Percentiles rank a stretch among this genome's conserved stretches.
phyloP scores from a whole-genome alignment of 2,797 vertebrate genomes.

The Leuciscus waleckii region DNA sequence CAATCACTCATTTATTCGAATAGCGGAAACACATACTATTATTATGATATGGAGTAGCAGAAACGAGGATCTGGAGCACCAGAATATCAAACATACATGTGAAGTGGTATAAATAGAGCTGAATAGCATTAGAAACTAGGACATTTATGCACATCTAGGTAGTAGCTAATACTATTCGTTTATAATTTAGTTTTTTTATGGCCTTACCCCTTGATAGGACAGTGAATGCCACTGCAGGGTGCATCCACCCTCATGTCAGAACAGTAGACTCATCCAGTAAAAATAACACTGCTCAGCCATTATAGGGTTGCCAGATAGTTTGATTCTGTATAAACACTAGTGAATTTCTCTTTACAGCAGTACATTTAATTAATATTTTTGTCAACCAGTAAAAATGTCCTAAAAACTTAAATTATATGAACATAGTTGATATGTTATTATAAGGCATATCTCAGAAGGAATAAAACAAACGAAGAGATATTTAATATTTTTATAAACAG shows the following conservation, averaged over 20 bases:
- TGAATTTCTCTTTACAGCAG: not conserved
- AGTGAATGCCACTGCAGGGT: not conserved
- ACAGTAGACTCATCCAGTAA: conserved; percentile 69
- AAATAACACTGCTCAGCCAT: conserved; percentile 69
- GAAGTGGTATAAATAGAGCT: not conserved
- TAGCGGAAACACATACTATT: not conserved
- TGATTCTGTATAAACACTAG: not conserved
- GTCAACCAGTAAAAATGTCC: too few species aligned
- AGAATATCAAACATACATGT: not conserved
- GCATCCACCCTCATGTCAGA: conserved; percentile 46
- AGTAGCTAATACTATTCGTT: too few species aligned
- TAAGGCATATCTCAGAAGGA: not conserved
- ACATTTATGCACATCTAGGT: not conserved
- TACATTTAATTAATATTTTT: not conserved
- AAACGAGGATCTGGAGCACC: not conserved
- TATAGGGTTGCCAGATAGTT: conserved; percentile 26
- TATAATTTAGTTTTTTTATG: not conserved
- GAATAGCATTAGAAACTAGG: not conserved
- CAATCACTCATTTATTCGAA: not conserved
- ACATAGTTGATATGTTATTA: not conserved
- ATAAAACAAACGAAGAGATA: not conserved
- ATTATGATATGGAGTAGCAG: not conserved
- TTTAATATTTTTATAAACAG: not conserved
- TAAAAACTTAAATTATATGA: not conserved
- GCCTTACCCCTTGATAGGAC: not conserved